A percentile compares a stretch with the other conserved stretches of the same genome.
phyloP scores from a whole-genome alignment of 2,113 vertebrate genomes.

The Hippocampus abdominalis region DNA sequence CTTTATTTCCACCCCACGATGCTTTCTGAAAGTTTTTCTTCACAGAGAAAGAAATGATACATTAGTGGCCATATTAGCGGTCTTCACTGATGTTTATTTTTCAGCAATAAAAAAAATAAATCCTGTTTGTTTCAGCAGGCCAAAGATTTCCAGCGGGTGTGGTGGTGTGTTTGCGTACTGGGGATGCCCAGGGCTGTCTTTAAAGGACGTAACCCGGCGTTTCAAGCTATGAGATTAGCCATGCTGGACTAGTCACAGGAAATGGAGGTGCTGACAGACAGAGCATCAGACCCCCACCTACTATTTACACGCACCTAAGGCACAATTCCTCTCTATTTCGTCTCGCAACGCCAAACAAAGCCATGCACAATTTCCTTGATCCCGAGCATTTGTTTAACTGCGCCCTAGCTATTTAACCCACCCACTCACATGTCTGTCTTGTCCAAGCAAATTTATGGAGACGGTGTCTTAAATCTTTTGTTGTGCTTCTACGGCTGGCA shows the following conservation, averaged over 20 bases:
- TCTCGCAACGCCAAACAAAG: constrained; percentile 67
- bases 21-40: too few relatives aligned
- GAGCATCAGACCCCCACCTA: constrained; percentile 40
- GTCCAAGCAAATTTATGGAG: constrained; percentile 61
- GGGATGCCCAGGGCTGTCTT: constrained; percentile 45
- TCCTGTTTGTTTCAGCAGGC: constrained; percentile 45
- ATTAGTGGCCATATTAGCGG: too few relatives aligned
- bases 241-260: constrained; percentile 78
- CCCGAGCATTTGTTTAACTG: constrained; percentile 73
- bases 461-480: constrained; percentile 44
- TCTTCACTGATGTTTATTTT: too few relatives aligned
- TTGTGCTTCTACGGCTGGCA: not conserved
- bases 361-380: constrained; percentile 73
- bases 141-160: constrained; percentile 33
- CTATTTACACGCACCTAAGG: constrained; percentile 9
- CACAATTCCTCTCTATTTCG: constrained; percentile 68
- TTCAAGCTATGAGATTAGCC: constrained; percentile 79
- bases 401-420: constrained; percentile 69
- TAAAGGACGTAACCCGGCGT: constrained; percentile 59
- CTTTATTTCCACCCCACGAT: too few relatives aligned
- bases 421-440: constrained; percentile 57
- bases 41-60: too few relatives aligned
- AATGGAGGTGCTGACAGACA: constrained; percentile 76
- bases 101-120: too few relatives aligned
- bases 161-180: not conserved